Percentiles rank a stretch among this genome's conserved stretches.
phyloP scores from a whole-genome alignment of 2,888 invertebrate species.

The Agriopis marginaria region DNA sequence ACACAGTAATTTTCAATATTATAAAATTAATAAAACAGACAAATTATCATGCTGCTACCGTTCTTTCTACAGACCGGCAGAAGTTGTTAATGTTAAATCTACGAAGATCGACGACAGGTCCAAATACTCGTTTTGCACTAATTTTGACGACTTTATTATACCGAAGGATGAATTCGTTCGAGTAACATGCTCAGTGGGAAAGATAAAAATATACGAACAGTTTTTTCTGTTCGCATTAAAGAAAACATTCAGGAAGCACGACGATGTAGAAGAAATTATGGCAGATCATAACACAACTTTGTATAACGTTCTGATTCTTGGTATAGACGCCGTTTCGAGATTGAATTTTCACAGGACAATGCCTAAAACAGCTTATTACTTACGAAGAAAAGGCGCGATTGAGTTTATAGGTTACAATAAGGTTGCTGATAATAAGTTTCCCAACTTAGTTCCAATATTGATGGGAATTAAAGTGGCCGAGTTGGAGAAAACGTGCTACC shows the following conservation, averaged over 20 bases:
- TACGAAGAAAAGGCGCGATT: not conserved
- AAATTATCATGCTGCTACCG: slow-evolving; percentile 86
- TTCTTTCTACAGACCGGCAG: slow-evolving; percentile 62
- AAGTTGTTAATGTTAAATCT: slow-evolving; percentile 38
- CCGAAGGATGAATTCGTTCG: slow-evolving; percentile 87
- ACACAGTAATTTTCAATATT: slow-evolving; percentile 70
- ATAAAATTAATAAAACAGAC: slow-evolving; percentile 72
- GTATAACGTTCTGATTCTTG: not conserved
- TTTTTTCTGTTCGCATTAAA: slow-evolving; percentile 88
- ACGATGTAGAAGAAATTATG: slow-evolving; percentile 17
- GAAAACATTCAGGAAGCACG: slow-evolving; percentile 50
- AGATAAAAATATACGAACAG: slow-evolving; percentile 85
- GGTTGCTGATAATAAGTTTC: not conserved
- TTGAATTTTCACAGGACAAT: slow-evolving; percentile 93
- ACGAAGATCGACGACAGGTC: slow-evolving; percentile 65
- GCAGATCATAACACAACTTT: not conserved
- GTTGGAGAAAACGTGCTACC: slow-evolving; percentile 88
- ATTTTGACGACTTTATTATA: slow-evolving; percentile 68
- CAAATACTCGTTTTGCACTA: slow-evolving; percentile 71
- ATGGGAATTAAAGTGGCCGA: slow-evolving; percentile 90
- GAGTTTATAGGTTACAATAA: not conserved
- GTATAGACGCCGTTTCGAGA: slow-evolving; percentile 91
- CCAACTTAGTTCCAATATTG: slow-evolving; percentile 94
- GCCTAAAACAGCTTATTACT: slow-evolving; percentile 84
- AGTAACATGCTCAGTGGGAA: slow-evolving; percentile 83